These are phyloP conservation scores for Dendrocincla tyrannina DNA, from an alignment of 2,797 vertebrate genomes.

Conservation along the genomic window DNA sequence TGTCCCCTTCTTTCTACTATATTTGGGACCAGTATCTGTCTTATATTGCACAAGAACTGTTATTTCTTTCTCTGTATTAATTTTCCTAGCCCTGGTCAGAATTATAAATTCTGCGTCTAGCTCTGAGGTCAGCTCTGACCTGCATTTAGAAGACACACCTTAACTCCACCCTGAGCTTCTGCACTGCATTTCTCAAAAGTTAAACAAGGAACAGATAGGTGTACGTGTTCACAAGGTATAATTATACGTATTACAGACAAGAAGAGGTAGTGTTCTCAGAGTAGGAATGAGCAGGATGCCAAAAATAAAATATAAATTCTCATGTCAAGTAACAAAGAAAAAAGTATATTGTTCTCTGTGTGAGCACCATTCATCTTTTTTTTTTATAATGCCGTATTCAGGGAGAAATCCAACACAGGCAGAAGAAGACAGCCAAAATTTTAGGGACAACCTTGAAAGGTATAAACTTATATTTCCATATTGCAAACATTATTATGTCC, in stretches of 20 bases:
- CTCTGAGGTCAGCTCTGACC: not conserved
- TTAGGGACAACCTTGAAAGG: not conserved
- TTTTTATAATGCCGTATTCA: not conserved
- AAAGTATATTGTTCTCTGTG: not conserved
- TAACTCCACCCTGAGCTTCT: not conserved
- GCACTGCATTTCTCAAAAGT: not conserved
- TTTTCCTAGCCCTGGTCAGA: not conserved
- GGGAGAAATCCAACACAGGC: not conserved
- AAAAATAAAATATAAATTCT: not conserved
- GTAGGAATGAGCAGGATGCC: not conserved
- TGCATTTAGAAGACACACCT: not conserved
- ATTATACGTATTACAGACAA: not conserved
- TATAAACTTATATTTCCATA: not conserved
- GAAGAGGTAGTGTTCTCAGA: not conserved
- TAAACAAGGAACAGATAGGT: not conserved
- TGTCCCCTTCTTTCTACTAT: not conserved
- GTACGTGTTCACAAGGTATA: not conserved
- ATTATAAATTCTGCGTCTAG: not conserved
- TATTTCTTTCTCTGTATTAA: not conserved
- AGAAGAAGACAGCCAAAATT: not conserved
- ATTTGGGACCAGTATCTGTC: not conserved
- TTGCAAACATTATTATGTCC: not conserved
- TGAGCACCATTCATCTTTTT: not conserved
- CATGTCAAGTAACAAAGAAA: not conserved
- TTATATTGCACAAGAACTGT: not conserved